Conservation (phyloP, 2,113 vertebrate species). For the Bombycilla garrulus region DNA sequence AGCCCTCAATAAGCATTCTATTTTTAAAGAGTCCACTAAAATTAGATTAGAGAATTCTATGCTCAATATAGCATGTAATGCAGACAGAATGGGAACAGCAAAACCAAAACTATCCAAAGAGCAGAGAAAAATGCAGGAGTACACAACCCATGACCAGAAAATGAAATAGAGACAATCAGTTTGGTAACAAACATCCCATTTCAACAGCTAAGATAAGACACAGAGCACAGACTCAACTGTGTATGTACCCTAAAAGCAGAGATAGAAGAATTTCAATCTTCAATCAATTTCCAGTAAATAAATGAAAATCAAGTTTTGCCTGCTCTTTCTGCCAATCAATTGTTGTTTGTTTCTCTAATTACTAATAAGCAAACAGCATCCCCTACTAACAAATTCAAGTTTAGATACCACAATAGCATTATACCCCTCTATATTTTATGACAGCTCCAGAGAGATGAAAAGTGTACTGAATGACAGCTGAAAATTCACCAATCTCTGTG, state of each 20-base stretch:
- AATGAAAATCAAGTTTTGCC: not conserved
- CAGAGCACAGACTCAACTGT: not conserved
- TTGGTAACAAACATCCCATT: not conserved
- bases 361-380: not conserved
- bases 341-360: not conserved
- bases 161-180: not conserved
- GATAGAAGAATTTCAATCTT: not conserved
- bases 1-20: not conserved
- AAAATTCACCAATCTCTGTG: not conserved
- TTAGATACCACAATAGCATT: not conserved
- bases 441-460: not conserved
- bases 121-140: not conserved
- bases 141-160: not conserved
- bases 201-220: not conserved
- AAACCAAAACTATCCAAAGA: not conserved
- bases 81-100: constrained; percentile 41
- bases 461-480: not conserved
- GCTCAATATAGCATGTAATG: not conserved
- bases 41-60: not conserved
- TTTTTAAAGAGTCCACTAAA: constrained; percentile 1
- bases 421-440: not conserved
- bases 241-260: not conserved
- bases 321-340: not conserved
- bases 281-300: not conserved
- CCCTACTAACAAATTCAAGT: not conserved